Base-by-base conservation (phyloP, 92 coral and sea anemone species). In the Siderastrea siderea region DNA sequence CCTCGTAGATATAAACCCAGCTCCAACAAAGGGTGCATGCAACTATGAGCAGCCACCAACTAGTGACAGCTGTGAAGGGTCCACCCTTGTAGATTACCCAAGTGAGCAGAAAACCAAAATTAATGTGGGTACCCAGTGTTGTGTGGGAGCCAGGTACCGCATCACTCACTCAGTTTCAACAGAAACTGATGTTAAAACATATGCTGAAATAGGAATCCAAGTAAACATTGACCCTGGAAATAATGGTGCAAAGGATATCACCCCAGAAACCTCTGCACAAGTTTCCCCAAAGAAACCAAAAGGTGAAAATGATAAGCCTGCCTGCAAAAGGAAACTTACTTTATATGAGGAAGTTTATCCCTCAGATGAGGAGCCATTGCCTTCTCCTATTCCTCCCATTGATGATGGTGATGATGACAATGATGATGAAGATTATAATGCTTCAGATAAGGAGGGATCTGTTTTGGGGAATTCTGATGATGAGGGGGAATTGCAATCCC, bases 371-470 rank as follows among this genome's bases (percentile, higher is more conserved):
- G 59, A 72, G 58, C 77, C 53, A 72, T 17, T 72, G 58, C 26
- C 77, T 72, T 72, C 77, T 52, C 77, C 77, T 48, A 13, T 47
- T 47, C 58, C 77, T 48, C 45, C 77, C 77, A 72, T 47, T 26
- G 38, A 26, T 26, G 38, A 26, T 26, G 38, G 38, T 64, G 15
- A 3, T 4, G 68, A 3, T 64, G 59, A 72, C 2, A 58, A 72
- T 48, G 57, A 14, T 48, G 77, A 50, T 72, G 77, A 72, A 10
- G 26, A 72, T 72, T 48, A 72, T 72, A 12, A 3, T 48, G 38
- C 19, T 48, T 47, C 77, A 8, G 46, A 49, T 12, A 13, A 72
- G 26, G 57, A 72, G 53, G 57, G 77, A 72, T 72, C 77, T 6
- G 77, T 48, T 72, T 47, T 44, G 57, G 57, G 59, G 57, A 72